Conservation (phyloP, 2,797 vertebrate species). For the Cossypha niveicapilla region DNA sequence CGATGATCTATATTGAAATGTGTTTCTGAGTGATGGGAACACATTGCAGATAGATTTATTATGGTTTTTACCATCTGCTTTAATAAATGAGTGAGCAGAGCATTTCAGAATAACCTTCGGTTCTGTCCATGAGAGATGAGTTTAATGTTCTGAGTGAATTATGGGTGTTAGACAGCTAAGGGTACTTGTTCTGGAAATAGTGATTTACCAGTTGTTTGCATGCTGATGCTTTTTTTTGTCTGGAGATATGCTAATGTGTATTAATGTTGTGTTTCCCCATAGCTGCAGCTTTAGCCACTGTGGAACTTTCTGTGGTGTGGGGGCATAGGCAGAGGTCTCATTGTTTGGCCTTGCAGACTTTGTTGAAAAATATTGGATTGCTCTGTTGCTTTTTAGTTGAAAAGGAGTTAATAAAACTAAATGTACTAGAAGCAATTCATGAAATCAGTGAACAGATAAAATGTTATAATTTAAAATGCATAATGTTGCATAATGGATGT, state of each 20-base stretch:
- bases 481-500: not conserved
- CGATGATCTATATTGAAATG: not conserved
- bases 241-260: not conserved
- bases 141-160: not conserved
- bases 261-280: not conserved
- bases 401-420: conserved; percentile 26
- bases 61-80: conserved; percentile 7
- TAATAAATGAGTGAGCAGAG: not conserved
- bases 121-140: not conserved
- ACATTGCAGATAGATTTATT: conserved; percentile 18
- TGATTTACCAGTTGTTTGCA: not conserved
- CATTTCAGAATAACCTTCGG: not conserved
- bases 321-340: not conserved
- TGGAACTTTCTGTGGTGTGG: not conserved
- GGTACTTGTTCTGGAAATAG: not conserved
- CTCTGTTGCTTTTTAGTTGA: conserved; percentile 13
- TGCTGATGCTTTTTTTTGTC: not conserved
- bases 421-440: not conserved
- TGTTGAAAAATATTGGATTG: not conserved
- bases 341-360: not conserved
- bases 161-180: not conserved
- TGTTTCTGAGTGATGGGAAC: not conserved
- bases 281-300: not conserved
- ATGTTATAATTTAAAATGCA: not conserved
- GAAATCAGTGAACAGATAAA: not conserved